These are phyloP conservation scores for Poeciliopsis turneri DNA, from an alignment of 2,797 vertebrate species.

Conservation along the genomic window DNA sequence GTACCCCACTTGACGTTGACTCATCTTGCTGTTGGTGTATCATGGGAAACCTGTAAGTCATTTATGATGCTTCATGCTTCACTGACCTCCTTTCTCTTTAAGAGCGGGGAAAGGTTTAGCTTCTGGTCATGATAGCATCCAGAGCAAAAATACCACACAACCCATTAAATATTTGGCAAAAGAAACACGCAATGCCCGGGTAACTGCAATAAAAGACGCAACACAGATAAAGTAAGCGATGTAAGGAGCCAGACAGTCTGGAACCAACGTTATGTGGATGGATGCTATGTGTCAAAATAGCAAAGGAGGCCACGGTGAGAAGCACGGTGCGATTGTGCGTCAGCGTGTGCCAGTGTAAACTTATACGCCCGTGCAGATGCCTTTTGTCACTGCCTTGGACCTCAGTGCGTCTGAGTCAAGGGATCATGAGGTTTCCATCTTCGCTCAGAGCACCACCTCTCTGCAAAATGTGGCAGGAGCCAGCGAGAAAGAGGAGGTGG, in stretches of 20 bases:
- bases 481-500: constrained; percentile 36
- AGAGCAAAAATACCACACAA: constrained; percentile 1
- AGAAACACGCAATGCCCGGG: constrained; percentile 18
- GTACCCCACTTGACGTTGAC: constrained; percentile 19
- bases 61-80: constrained; percentile 17
- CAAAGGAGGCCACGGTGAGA: constrained; percentile 39
- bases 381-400: constrained; percentile 29
- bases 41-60: constrained; percentile 17
- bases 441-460: constrained; percentile 33
- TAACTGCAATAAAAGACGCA: constrained; percentile 39
- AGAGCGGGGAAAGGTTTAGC: constrained; percentile 4
- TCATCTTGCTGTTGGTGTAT: constrained; percentile 11
- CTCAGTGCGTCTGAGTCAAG: background rate
- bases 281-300: constrained; percentile 50
- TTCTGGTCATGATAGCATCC: constrained; percentile 28
- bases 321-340: constrained; percentile 33
- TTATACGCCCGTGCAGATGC: constrained; percentile 14
- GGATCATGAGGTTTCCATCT: background rate
- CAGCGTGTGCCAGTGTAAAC: constrained; percentile 20
- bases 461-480: constrained; percentile 63
- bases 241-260: constrained; percentile 70
- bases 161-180: constrained; percentile 30
- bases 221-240: constrained; percentile 30
- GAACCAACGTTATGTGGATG: constrained; percentile 39
- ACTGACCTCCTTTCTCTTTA: constrained; percentile 21